Base-by-base conservation (phyloP, 2,113 vertebrate genomes). In the Xerus inauris region DNA sequence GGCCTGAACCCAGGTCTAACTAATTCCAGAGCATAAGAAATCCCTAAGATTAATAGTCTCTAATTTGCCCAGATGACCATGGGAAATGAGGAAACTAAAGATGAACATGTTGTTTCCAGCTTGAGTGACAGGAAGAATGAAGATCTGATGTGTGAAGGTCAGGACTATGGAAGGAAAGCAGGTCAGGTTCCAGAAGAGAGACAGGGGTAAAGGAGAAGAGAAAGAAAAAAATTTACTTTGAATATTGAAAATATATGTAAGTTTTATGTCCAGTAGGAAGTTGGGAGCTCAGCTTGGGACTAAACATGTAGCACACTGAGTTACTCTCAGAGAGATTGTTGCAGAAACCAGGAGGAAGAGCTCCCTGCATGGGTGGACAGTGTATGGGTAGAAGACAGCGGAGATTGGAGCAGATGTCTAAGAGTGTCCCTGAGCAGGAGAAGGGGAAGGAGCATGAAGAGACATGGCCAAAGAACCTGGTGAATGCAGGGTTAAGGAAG, bases 311-410 rank as follows among this genome's bases (percentile, higher is more conserved):
- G 26, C 20, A 35, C 1, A 32, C 3, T 22, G 20, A 93, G 67
- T 62, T 49, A 38, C 12, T 71, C 6, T 69, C 17, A 9, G 13
- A 8, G 8, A 51, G 26, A 17, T 2, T 32, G 3, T 10, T 20
- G 20, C 5, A 35, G 54, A 83, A 59, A 65, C 6, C 35, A 30
- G 0, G 0, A 17, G 30, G 45, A 20, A 85, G 8, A 42, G 20
- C 0, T 2, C 7, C 38, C 6, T 22, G 16, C 13, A 10, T 47
- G 14, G 19, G 19, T 1, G 6, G 30, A 72, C 0, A 32, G 5
- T 6, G 3, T 32, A 1, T 2, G 8, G n/a, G 40, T n/a, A 79
- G 59, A 76, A 54, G 35, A 35, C 38, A 59, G 22, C 13, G 32
- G 45, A 77, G 11, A 8, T 79, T 0, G 24, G 19, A 35, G 12